Conservation (phyloP, 2,113 vertebrate species). For the Carollia perspicillata region DNA sequence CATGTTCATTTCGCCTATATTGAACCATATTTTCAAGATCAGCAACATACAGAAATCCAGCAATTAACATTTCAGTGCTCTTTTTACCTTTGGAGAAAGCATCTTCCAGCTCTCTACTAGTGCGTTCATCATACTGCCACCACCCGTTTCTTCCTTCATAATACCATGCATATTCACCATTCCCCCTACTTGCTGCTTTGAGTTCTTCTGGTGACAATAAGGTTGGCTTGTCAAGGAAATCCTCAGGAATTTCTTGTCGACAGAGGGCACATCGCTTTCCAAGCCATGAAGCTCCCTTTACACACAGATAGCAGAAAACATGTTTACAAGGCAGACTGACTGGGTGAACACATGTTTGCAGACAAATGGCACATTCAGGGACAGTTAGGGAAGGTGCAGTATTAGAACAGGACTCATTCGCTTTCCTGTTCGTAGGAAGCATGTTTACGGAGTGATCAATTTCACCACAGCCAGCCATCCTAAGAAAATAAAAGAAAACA, state of each 20-base stretch:
- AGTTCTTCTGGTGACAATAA: slow-evolving; percentile 94
- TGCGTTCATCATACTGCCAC: slow-evolving; percentile 99
- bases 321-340: slow-evolving; percentile 95
- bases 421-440: slow-evolving; percentile 87
- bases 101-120: slow-evolving; percentile 95
- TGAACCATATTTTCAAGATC: slow-evolving; percentile 98
- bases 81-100: slow-evolving; percentile 94
- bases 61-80: slow-evolving; percentile 97
- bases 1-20: slow-evolving; percentile 95
- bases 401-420: slow-evolving; percentile 85
- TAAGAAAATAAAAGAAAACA: slow-evolving; percentile 70
- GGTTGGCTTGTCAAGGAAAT: slow-evolving; percentile 95
- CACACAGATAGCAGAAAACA: slow-evolving; percentile 97
- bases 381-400: slow-evolving; percentile 85
- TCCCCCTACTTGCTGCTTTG: slow-evolving; percentile 88
- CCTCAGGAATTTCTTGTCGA: slow-evolving; percentile 95
- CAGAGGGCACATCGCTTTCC: slow-evolving; percentile 97
- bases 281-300: slow-evolving; percentile 98
- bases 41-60: slow-evolving; percentile 95
- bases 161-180: slow-evolving; percentile 95
- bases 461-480: slow-evolving; percentile 94
- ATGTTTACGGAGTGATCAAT: slow-evolving; percentile 88
- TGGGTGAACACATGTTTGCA: slow-evolving; percentile 95
- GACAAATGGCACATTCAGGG: slow-evolving; percentile 95
- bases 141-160: slow-evolving; percentile 97